Conservation (phyloP, 2,113 vertebrate species). For the Aleadryas rufinucha region DNA sequence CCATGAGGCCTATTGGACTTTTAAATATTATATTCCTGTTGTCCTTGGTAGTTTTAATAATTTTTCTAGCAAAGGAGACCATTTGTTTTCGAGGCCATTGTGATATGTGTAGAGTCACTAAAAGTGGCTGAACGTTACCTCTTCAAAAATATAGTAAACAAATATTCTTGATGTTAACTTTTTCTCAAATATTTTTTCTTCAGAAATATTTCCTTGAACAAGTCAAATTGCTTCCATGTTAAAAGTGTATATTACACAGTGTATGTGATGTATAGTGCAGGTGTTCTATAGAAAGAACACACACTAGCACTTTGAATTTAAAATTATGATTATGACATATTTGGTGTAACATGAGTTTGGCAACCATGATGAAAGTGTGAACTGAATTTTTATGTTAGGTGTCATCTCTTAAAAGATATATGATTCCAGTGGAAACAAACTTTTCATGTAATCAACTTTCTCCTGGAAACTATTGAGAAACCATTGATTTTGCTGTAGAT, state of each 20-base stretch:
- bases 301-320: not conserved
- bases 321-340: not conserved
- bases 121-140: not conserved
- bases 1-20: not conserved
- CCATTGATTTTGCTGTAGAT: not conserved
- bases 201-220: not conserved
- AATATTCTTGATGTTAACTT: not conserved
- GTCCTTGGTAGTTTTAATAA: not conserved
- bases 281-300: not conserved
- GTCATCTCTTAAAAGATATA: not conserved
- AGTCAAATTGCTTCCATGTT: not conserved
- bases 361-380: not conserved
- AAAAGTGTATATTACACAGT: not conserved
- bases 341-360: fast-evolving
- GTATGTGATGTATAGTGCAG: not conserved
- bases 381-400: not conserved
- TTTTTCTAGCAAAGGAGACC: not conserved
- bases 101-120: not conserved
- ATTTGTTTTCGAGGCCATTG: not conserved
- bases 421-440: not conserved
- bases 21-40: not conserved
- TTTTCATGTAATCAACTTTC: not conserved
- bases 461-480: not conserved
- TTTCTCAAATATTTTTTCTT: not conserved
- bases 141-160: not conserved